Base-by-base conservation (phyloP, 2,888 invertebrate species). In the Sphinx pinastri region DNA sequence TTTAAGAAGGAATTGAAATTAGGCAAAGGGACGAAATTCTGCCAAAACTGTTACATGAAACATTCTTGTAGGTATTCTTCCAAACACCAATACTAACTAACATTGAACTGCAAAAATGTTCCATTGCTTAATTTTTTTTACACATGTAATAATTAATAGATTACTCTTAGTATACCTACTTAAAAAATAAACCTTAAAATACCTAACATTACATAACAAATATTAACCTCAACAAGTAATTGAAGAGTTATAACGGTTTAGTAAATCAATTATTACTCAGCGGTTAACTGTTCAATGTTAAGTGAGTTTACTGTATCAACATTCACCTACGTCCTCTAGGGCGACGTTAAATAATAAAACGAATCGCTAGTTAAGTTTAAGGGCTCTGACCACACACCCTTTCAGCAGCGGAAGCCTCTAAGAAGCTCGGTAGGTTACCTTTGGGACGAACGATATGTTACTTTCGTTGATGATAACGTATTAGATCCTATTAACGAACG, bases 341-440 rank as follows among this genome's bases (percentile, higher is more conserved):
- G 79, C 84, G 81, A 80, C 85, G 83, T 81, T 92, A 88, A 92
- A 92, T 93, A 84, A 92, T 92, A 92, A 90, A 90, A 91, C 87
- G 87, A 90, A 90, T 90, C 89, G 89, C 89, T 89, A 86, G 88
- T 89, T 85, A 87, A 87, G 88, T 89, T 88, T 84, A 87, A 87
- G 87, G 87, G 80, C 82, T 84, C 88, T 92, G 92, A 91, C 93
- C 92, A 90, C 92, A 91, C 81, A 88, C 90, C 90, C 90, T 90
- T 88, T 89, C 88, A 87, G 78, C 81, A 79, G 77, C 88, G 91
- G 90, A 91, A 90, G 90, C 88, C 83, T 85, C 86, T 88, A 86
- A 91, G 91, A 87, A 88, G 86, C 84, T 85, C 80, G 79, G 80
- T 79, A 84, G 86, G 86, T 85, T 86, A 82, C 81, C 81, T 77